A percentile compares a stretch with the other conserved stretches of the same genome.
These are phyloP conservation scores for Diarsia rubi DNA, from an alignment of 2,888 invertebrate species.

Conservation along the genomic window DNA sequence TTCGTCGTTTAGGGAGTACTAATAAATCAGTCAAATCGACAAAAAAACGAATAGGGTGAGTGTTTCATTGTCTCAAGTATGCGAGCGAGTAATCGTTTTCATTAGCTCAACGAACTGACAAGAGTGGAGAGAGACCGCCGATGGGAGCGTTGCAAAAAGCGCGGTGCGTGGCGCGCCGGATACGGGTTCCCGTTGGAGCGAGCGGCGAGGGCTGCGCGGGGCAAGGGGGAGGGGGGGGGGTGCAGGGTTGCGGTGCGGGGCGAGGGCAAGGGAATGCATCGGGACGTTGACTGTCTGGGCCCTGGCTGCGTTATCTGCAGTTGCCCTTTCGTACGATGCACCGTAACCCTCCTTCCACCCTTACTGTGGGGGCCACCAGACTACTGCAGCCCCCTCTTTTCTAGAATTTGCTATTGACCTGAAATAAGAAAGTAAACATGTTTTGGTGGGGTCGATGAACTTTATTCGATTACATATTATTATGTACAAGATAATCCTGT, in stretches of 20 bases:
- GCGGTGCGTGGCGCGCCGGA: slow-evolving; percentile 80
- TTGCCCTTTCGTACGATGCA: slow-evolving; percentile 91
- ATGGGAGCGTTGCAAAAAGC: slow-evolving; percentile 81
- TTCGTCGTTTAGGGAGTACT: background rate
- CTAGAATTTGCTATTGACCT: slow-evolving; percentile 86
- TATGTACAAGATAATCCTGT: slow-evolving; percentile 35
- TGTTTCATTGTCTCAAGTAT: slow-evolving; percentile 82
- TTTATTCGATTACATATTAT: slow-evolving; percentile 51
- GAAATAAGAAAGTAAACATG: slow-evolving; percentile 83
- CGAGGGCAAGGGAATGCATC: slow-evolving; percentile 82
- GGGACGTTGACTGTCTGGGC: slow-evolving; percentile 91
- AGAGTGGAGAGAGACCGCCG: slow-evolving; percentile 68
- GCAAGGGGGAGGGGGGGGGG: slow-evolving; percentile 45
- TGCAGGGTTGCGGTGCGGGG: background rate
- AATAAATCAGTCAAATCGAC: slow-evolving; percentile 37
- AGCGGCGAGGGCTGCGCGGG: slow-evolving; percentile 62
- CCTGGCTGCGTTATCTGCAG: slow-evolving; percentile 89
- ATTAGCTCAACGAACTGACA: slow-evolving; percentile 84
- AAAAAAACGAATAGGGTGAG: slow-evolving; percentile 40
- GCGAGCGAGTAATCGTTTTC: slow-evolving; percentile 84
- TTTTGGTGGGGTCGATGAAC: slow-evolving; percentile 69
- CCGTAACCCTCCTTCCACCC: slow-evolving; percentile 87
- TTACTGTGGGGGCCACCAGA: slow-evolving; percentile 78
- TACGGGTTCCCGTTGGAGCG: slow-evolving; percentile 85
- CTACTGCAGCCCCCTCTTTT: slow-evolving; percentile 84